Percentiles rank a stretch among this genome's conserved stretches.
Conservation (phyloP, 2,797 vertebrate genomes). For the Betta splendens region DNA sequence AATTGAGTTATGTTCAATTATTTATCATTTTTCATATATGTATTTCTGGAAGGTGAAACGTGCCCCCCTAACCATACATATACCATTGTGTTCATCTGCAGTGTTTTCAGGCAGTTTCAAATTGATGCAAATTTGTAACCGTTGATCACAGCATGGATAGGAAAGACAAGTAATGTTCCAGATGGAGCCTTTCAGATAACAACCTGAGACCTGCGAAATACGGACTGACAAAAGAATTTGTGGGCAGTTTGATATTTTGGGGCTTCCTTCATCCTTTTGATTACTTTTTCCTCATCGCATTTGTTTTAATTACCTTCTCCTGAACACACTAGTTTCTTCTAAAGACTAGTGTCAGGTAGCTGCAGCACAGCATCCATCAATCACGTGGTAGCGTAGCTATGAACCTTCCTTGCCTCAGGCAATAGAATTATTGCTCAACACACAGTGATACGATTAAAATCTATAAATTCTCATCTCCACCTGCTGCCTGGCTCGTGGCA, state of each 20-base stretch:
- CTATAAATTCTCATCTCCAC: conserved; percentile 81
- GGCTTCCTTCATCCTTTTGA: conserved; percentile 20
- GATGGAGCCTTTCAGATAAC: conserved; percentile 60
- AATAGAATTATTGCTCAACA: conserved; percentile 80
- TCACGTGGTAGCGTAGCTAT: conserved; percentile 44
- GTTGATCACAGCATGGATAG: conserved; percentile 54
- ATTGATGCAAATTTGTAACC: conserved; percentile 79
- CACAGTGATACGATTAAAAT: conserved; percentile 76
- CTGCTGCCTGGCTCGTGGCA: conserved; percentile 79
- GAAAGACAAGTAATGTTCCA: conserved; percentile 38
- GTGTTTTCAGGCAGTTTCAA: conserved; percentile 58
- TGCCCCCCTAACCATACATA: conserved; percentile 6
- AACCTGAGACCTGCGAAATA: conserved; percentile 57
- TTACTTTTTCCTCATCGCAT: neutral
- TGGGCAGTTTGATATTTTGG: conserved; percentile 16
- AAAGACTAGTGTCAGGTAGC: conserved; percentile 33
- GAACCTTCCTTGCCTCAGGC: conserved; percentile 59
- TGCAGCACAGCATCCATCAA: conserved; percentile 52
- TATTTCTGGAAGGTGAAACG: conserved; percentile 38
- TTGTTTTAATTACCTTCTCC: conserved; percentile 5
- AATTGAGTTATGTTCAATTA: conserved; percentile 19
- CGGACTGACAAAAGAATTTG: conserved; percentile 28
- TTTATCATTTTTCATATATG: conserved; percentile 3
- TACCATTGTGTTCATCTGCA: conserved; percentile 27
- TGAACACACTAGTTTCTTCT: conserved; percentile 1